phyloP scores from a whole-genome alignment of 2,113 vertebrate species.

The Clarias batrachus region DNA sequence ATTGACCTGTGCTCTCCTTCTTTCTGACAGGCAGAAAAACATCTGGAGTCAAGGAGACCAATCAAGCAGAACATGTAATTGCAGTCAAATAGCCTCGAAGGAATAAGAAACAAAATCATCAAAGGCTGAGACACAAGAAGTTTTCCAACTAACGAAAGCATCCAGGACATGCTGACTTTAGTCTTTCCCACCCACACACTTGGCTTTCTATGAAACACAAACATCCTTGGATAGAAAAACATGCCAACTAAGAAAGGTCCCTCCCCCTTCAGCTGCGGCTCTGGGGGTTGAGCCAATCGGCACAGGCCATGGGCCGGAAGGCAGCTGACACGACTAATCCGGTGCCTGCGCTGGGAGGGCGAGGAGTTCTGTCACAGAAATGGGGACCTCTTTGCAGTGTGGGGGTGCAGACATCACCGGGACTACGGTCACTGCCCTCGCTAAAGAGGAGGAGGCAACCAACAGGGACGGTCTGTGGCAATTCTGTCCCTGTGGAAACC shows the following conservation, averaged over 20 bases:
- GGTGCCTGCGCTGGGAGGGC: conserved; percentile 73
- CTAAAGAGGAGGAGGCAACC: conserved; percentile 61
- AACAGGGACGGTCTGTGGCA: conserved; percentile 39
- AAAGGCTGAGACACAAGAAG: conserved; percentile 4
- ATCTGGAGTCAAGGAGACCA: conserved; percentile 31
- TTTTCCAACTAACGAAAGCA: conserved; percentile 28
- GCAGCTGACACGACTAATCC: conserved; percentile 74
- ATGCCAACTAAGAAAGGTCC: conserved; percentile 59
- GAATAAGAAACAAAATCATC: conserved; percentile 13
- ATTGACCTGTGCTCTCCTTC: conserved; percentile 26
- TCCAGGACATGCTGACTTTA: conserved; percentile 5
- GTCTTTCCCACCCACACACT: not conserved
- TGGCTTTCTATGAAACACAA: conserved; percentile 19
- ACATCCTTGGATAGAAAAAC: conserved; percentile 12
- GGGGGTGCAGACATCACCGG: conserved; percentile 77
- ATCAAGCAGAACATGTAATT: conserved; percentile 23
- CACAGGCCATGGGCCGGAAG: conserved; percentile 73
- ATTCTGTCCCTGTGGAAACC: conserved; percentile 52
- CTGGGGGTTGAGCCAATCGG: conserved; percentile 71
- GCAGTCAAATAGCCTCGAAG: not conserved
- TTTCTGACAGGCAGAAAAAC: conserved; percentile 34
- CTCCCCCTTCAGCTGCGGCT: conserved; percentile 65
- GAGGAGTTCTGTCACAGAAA: conserved; percentile 57
- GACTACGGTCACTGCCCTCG: conserved; percentile 68
- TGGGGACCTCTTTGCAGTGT: conserved; percentile 77